Evolutionary conservation across 2,113 vertebrate species (phyloP).

Genomic region (Colinus virginianus): DNA sequence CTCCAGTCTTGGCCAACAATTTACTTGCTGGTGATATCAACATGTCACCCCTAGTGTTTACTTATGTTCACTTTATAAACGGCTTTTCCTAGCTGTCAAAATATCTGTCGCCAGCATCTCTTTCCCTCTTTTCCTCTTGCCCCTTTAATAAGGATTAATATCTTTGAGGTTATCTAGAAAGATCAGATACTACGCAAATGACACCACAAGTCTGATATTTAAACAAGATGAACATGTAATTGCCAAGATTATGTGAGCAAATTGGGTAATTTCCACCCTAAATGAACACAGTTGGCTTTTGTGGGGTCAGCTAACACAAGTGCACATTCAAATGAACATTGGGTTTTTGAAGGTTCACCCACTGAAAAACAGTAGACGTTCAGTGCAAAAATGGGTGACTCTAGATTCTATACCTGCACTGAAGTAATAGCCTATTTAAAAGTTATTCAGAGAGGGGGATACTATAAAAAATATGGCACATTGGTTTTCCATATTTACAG

Average conservation of each 20-base stretch:
- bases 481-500: slow-evolving; percentile 49
- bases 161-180: slow-evolving; percentile 29
- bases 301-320: not conserved
- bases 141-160: slow-evolving; percentile 58
- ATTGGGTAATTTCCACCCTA: slow-evolving; percentile 49
- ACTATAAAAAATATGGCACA: slow-evolving; percentile 28
- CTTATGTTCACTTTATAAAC: slow-evolving; percentile 47
- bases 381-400: not conserved
- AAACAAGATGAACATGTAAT: slow-evolving; percentile 42
- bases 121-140: slow-evolving; percentile 21
- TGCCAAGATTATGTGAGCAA: slow-evolving; percentile 50
- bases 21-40: slow-evolving; percentile 19
- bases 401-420: not conserved
- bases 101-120: not conserved
- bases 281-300: slow-evolving; percentile 52
- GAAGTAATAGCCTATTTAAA: not conserved
- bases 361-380: not conserved
- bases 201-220: slow-evolving; percentile 44
- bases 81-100: slow-evolving; percentile 36
- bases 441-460: not conserved
- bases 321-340: not conserved
- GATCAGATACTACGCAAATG: slow-evolving; percentile 39
- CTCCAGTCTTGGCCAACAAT: not conserved
- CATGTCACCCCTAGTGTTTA: slow-evolving; percentile 45
- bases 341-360: not conserved